Base-by-base conservation (phyloP, 2,113 vertebrate species). In the Eidolon helvum region DNA sequence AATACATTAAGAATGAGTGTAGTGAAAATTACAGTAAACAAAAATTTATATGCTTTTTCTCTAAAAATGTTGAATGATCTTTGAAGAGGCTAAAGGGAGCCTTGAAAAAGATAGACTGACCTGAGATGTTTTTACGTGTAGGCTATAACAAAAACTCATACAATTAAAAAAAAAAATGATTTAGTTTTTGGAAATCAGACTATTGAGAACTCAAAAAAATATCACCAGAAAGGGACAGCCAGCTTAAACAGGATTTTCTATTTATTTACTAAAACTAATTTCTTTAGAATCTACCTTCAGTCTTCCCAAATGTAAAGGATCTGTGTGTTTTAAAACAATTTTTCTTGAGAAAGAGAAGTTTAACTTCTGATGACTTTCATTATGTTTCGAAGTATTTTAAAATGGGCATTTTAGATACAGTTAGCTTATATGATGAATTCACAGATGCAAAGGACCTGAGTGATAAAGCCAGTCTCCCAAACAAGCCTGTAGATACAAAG, bases 261-360 rank as follows among this genome's bases (percentile, higher is more conserved):
- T 91, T 30, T 88, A 16, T 88, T 88, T 89, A 88, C 53, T 93
- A 59, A 77, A 68, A 95, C n/a, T 89, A 92, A 59, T 75, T 88
- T 75, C 28, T 88, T 77, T 75, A 43, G 50, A 83, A 59, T 57
- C 9, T 12, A 35, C 11, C 11, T 77, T 83, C 10, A 59, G 0
- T 66, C 69, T 87, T 87, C 26, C 50, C 26, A 88, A 18, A 7
- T 89, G 77, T 92, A 63, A 63, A 63, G 85, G 48, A 61, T 40
- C 4, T 92, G 0, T 88, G n/a, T 66, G 4, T 78, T 92, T 92
- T 65, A 77, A 88, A 88, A 53, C 8, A 9, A 65, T 89, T 83
- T 88, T 69, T n/a, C 21, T 40, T 61, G 21, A 43, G 63, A 65
- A 74, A 77, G 43, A 87, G 12, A 50, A 18, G 4, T 77, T 77